These are phyloP conservation scores for Rhinoraja longicauda DNA, from an alignment of 2,797 vertebrate genomes.

Conservation along the genomic window DNA sequence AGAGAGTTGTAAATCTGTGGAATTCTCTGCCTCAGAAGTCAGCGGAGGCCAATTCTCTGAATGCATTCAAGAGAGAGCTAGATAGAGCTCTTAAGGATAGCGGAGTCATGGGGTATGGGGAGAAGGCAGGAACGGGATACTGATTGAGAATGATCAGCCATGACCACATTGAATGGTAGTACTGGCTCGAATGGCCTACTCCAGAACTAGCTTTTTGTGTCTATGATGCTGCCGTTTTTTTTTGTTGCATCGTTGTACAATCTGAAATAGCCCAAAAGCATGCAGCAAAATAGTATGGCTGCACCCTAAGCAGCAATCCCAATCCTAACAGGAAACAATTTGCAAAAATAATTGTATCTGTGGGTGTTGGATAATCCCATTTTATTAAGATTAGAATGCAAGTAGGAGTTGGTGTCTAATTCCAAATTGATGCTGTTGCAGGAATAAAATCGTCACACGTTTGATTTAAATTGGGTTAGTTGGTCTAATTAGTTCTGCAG, in stretches of 20 bases:
- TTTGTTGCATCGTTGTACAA: not conserved
- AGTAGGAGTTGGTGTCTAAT: not conserved
- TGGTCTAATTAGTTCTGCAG: not conserved
- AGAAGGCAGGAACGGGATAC: too few species aligned
- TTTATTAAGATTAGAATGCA: slow-evolving; percentile 14
- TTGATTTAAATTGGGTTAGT: slow-evolving; percentile 21
- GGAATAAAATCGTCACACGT: not conserved
- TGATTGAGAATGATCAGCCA: too few species aligned
- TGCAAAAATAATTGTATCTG: slow-evolving; percentile 18
- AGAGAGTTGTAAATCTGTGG: too few species aligned
- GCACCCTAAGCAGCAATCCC: not conserved
- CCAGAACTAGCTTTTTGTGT: too few species aligned
- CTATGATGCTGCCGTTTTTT: not conserved
- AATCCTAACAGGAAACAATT: slow-evolving; percentile 4
- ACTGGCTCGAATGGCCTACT: too few species aligned
- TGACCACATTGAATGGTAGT: too few species aligned
- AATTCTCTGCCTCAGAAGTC: too few species aligned
- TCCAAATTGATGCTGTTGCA: not conserved
- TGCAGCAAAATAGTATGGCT: not conserved
- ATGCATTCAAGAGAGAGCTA: too few species aligned
- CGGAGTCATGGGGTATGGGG: too few species aligned
- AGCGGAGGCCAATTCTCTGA: too few species aligned
- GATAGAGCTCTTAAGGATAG: too few species aligned
- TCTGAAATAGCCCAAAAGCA: not conserved
- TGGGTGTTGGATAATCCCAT: not conserved